Conservation (phyloP, 1,140 invertebrate genomes). For the Octopus sinensis region DNA sequence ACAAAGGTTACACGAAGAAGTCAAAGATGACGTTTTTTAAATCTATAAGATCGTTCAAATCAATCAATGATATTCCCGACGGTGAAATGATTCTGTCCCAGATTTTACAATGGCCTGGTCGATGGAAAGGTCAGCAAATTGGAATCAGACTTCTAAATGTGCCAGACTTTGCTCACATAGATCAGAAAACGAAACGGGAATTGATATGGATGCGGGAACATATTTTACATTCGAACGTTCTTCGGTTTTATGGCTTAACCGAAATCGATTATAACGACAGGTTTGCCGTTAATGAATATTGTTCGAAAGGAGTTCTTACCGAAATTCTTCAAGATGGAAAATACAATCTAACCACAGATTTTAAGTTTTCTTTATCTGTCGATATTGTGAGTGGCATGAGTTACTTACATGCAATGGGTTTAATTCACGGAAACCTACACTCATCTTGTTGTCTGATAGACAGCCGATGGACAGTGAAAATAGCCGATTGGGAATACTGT, state of each 20-base stretch:
- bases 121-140: conserved; percentile 30
- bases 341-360: conserved; percentile 35
- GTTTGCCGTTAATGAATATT: conserved; percentile 36
- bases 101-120: conserved; percentile 46
- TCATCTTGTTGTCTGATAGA: conserved; percentile 42
- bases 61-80: conserved; percentile 28
- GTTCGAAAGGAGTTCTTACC: conserved; percentile 32
- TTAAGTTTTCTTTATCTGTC: conserved; percentile 35
- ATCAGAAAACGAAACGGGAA: conserved; percentile 24
- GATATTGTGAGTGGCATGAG: conserved; percentile 40
- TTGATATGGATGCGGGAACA: conserved; percentile 42
- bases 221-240: conserved; percentile 37
- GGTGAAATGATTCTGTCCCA: conserved; percentile 27
- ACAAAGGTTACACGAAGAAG: conserved; percentile 18
- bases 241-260: conserved; percentile 43
- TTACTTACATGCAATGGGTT: conserved; percentile 37
- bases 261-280: conserved; percentile 24
- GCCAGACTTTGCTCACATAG: conserved; percentile 13
- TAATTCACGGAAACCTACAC: conserved; percentile 42
- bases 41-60: conserved; percentile 31
- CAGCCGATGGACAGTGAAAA: conserved; percentile 41
- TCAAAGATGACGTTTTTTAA: conserved; percentile 16
- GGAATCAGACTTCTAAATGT: conserved; percentile 32
- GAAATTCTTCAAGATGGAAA: conserved; percentile 39
- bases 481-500: conserved; percentile 41